Percentiles rank a stretch among this genome's conserved stretches.
Evolutionary conservation across 1,140 invertebrate genomes (phyloP).

Genomic region (Grapholita molesta): DNA sequence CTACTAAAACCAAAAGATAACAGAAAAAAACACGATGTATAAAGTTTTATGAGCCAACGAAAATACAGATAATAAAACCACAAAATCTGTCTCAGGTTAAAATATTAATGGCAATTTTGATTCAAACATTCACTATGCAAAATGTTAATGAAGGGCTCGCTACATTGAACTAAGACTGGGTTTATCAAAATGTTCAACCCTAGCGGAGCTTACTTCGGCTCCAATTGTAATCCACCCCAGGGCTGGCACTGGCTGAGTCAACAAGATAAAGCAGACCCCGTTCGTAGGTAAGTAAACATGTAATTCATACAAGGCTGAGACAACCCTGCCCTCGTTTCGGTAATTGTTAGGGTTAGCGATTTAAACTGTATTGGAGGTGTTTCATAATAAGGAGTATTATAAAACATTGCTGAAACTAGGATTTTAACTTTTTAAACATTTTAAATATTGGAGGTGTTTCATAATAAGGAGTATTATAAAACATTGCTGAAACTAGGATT

Average conservation of each 20-base stretch:
- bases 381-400: neutral
- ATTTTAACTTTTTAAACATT: no score
- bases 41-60: no score
- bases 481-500: no score
- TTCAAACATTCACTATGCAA: neutral
- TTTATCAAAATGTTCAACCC: slow-evolving; percentile 18
- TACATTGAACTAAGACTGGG: slow-evolving; percentile 11
- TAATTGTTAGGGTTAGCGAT: neutral
- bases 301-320: slow-evolving; percentile 13
- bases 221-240: slow-evolving; percentile 9
- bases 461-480: neutral
- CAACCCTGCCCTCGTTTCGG: slow-evolving; percentile 8
- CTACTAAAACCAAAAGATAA: no score
- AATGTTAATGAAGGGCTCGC: slow-evolving; percentile 8
- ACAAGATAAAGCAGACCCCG: slow-evolving; percentile 14
- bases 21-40: no score
- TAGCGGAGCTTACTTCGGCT: slow-evolving; percentile 12
- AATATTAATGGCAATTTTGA: neutral
- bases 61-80: no score
- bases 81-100: neutral
- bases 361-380: neutral
- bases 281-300: slow-evolving; percentile 16
- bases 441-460: neutral
- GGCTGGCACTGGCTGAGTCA: slow-evolving; percentile 6
- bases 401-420: no score